These are phyloP conservation scores for Rhinoderma darwinii DNA, from an alignment of 2,113 vertebrate species.

Conservation along the genomic window DNA sequence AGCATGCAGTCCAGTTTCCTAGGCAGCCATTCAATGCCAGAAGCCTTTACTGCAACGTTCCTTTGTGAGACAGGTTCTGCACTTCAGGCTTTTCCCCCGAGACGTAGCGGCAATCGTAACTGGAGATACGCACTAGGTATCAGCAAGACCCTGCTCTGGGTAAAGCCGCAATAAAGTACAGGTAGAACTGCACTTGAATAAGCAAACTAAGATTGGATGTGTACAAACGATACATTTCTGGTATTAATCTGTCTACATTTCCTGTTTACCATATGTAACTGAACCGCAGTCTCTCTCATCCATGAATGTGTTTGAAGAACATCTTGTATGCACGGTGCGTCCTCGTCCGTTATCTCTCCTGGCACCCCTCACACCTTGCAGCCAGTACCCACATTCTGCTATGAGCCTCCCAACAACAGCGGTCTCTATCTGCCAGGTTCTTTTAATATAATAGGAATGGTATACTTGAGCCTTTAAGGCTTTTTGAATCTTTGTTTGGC, in stretches of 20 bases:
- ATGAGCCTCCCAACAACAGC: slow-evolving; percentile 53
- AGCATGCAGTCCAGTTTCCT: no score
- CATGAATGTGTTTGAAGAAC: slow-evolving; percentile 42
- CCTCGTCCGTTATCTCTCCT: slow-evolving; percentile 65
- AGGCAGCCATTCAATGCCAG: background rate
- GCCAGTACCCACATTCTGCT: slow-evolving; percentile 45
- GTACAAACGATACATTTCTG: background rate
- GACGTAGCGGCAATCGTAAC: no score
- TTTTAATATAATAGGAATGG: background rate
- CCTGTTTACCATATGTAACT: background rate
- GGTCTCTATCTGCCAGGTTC: slow-evolving; percentile 51
- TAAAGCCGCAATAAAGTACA: no score
- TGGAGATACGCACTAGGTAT: no score
- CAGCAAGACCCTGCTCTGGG: no score
- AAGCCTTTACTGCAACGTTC: background rate
- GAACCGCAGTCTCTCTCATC: background rate
- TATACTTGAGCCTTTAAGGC: background rate
- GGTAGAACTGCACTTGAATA: background rate
- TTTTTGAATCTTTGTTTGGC: background rate
- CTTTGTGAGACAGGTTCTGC: background rate
- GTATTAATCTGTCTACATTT: background rate
- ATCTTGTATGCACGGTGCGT: slow-evolving; percentile 61
- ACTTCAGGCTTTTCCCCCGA: no score
- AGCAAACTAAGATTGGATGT: background rate
- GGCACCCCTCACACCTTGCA: slow-evolving; percentile 53